These are phyloP conservation scores for Acrocephalus scirpaceus DNA, from an alignment of 2,797 vertebrate genomes.

Conservation along the genomic window DNA sequence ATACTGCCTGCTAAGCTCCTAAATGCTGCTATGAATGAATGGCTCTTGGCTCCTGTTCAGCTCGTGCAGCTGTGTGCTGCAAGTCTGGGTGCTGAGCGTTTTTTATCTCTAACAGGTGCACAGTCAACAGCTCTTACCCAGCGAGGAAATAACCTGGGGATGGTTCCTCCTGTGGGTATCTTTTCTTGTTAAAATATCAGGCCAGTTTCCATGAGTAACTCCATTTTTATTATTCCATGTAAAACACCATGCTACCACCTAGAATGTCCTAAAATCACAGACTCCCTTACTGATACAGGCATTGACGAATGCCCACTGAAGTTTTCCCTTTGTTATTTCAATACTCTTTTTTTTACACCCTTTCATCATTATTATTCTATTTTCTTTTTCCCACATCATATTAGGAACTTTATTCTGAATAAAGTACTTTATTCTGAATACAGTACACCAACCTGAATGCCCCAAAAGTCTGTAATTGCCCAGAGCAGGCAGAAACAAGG, in stretches of 20 bases:
- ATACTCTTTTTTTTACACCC: neutral
- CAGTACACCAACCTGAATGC: neutral
- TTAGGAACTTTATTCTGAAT: neutral
- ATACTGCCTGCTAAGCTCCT: slow-evolving; percentile 24
- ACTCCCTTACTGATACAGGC: neutral
- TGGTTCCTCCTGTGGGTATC: neutral
- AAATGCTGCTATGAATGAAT: slow-evolving; percentile 24
- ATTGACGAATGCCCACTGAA: neutral
- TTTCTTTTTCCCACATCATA: accelerated
- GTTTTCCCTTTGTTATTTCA: neutral
- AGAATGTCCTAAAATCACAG: neutral
- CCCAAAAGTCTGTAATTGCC: neutral
- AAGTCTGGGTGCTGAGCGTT: neutral
- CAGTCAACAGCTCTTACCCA: neutral
- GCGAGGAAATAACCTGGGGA: neutral
- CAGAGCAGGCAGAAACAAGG: neutral
- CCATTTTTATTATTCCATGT: neutral
- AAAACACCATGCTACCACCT: neutral
- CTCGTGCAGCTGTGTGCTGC: slow-evolving; percentile 27
- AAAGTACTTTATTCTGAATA: too few species aligned
- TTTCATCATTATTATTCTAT: neutral
- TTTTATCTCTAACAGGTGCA: slow-evolving; percentile 46
- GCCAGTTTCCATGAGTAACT: neutral
- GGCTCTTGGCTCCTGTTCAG: slow-evolving; percentile 26
- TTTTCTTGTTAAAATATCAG: neutral